These are phyloP conservation scores for Zaprionus taronus DNA, from an alignment of 1,140 invertebrate genomes.

Conservation along the genomic window DNA sequence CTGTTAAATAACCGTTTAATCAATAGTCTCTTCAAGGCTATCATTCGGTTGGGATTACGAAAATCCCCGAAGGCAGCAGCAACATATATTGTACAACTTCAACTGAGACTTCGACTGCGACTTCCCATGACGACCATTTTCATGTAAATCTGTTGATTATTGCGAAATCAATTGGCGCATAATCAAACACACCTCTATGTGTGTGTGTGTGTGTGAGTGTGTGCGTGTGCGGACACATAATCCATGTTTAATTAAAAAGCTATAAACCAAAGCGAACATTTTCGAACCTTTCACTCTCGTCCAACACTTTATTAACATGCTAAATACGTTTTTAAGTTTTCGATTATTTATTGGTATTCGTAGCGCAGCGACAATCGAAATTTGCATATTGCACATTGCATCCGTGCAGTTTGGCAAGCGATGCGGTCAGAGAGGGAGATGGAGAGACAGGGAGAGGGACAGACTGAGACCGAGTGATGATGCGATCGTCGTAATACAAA, in stretches of 20 bases:
- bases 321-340: constrained; percentile 57
- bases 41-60: constrained; percentile 31
- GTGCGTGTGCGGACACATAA: constrained; percentile 43
- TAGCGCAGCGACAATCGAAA: constrained; percentile 34
- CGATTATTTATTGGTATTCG: constrained; percentile 48
- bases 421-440: not conserved
- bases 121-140: constrained; percentile 63
- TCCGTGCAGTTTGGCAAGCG: constrained; percentile 48
- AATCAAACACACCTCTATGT: constrained; percentile 26
- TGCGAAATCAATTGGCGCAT: constrained; percentile 58
- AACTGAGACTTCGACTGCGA: not conserved
- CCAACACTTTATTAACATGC: constrained; percentile 63
- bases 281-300: constrained; percentile 67
- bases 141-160: constrained; percentile 63
- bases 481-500: constrained; percentile 21
- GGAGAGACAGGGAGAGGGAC: constrained; percentile 4
- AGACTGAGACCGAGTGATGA: constrained; percentile 31
- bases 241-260: constrained; percentile 57
- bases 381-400: constrained; percentile 71
- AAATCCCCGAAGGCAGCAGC: constrained; percentile 3
- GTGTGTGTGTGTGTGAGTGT: constrained; percentile 14
- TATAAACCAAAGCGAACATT: constrained; percentile 44
- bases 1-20: constrained; percentile 20
- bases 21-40: constrained; percentile 24
- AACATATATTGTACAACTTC: constrained; percentile 20